These are phyloP conservation scores for Eulacestoma nigropectus DNA, from an alignment of 2,113 vertebrate genomes.

Conservation along the genomic window DNA sequence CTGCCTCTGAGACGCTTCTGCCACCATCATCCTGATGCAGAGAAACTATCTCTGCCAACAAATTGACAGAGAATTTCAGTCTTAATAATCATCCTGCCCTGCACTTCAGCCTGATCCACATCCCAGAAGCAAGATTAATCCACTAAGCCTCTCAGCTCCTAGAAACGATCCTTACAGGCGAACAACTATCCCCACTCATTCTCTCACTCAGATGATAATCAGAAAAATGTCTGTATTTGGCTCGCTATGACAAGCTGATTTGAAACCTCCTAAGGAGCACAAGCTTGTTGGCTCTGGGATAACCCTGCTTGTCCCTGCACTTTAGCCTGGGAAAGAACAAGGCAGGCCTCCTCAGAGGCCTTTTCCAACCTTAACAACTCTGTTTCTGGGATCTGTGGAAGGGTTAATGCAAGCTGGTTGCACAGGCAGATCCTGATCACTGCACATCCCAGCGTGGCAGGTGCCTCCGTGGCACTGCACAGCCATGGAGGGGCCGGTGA, in stretches of 20 bases:
- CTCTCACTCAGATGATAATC: slow-evolving; percentile 46
- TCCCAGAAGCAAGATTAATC: slow-evolving; percentile 66
- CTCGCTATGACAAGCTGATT: slow-evolving; percentile 45
- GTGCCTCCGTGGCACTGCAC: background rate
- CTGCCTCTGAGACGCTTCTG: background rate
- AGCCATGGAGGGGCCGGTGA: background rate
- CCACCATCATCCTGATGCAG: background rate
- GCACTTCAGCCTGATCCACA: slow-evolving; percentile 59
- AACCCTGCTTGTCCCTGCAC: background rate
- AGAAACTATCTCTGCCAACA: slow-evolving; percentile 54
- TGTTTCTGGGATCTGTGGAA: rapidly evolving
- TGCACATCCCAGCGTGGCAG: background rate
- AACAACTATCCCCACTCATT: slow-evolving; percentile 50
- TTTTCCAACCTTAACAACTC: background rate
- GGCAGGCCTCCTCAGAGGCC: background rate
- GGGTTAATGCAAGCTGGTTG: background rate
- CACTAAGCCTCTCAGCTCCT: slow-evolving; percentile 57
- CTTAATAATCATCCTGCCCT: slow-evolving; percentile 64
- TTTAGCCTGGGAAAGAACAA: background rate
- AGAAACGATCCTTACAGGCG: slow-evolving; percentile 59
- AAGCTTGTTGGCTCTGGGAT: background rate
- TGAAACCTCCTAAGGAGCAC: slow-evolving; percentile 16
- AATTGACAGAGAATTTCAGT: slow-evolving; percentile 63
- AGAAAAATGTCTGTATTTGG: slow-evolving; percentile 54
- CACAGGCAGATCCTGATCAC: background rate